Base-by-base conservation (phyloP, 2,888 invertebrate species). In the Tiphia femorata region DNA sequence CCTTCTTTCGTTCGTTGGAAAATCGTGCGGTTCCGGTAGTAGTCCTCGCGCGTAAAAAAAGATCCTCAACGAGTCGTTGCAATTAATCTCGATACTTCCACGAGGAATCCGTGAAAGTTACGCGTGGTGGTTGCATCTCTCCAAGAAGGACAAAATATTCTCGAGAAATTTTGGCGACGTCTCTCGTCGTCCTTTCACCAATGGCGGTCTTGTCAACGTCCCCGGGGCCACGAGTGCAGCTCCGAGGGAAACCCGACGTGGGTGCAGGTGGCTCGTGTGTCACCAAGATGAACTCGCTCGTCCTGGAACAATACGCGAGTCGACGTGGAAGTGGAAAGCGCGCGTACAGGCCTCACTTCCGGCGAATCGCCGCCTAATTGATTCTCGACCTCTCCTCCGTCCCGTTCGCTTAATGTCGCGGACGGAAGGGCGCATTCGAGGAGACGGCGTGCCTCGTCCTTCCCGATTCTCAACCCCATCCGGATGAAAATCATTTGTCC, bases 241-340 rank as follows among this genome's bases (percentile, higher is more conserved):
- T 30, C 30, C 48, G 21, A 65, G 61, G 62, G 62, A 62, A 60
- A 59, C 57, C 51, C 54, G 46, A 62, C 64, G 69, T 69, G 75
- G 73, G 69, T 73, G 72, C 77, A 78, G 75, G 77, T 77, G 77
- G 68, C 67, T 73, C 67, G 66, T 74, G 66, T 63, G 72, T 73
- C 75, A 66, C 50, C 70, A 75, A 73, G 70, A 77, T 76, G 70
- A 76, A 76, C 67, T 72, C 73, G 69, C 69, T 67, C 62, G 62
- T 72, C 63, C 59, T 58, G 67, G 73, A 73, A 76, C 76, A 77
- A 78, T 77, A 69, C 68, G 64, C 59, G 58, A 65, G 67, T 67
- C 12, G 12, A 67, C 71, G 69, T 56, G n/a, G n/a, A n/a, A 62
- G 61, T 58, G 60, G 65, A 61, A 69, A 59, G 65, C 68, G 70